Conservation (phyloP, 2,113 vertebrate genomes). For the Theristicus caerulescens region DNA sequence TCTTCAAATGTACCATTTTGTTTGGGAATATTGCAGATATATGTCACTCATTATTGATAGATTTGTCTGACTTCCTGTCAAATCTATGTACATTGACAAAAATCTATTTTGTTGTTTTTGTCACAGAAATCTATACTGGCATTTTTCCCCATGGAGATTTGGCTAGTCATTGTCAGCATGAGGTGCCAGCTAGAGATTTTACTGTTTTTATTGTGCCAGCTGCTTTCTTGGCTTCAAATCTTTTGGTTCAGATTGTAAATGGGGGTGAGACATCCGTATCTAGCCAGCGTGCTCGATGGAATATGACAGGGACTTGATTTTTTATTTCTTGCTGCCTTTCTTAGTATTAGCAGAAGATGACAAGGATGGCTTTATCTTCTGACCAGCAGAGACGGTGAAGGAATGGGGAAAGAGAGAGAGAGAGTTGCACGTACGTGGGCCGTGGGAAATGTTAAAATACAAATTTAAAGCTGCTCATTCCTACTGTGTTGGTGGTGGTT, state of each 20-base stretch:
- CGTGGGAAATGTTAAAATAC: background rate
- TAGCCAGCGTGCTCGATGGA: constrained; percentile 75
- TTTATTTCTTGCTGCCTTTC: constrained; percentile 61
- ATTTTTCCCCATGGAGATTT: constrained; percentile 79
- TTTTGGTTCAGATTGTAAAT: constrained; percentile 83
- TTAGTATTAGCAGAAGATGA: constrained; percentile 51
- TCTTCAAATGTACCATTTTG: constrained; percentile 71
- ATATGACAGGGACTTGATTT: constrained; percentile 75
- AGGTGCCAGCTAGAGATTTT: constrained; percentile 82
- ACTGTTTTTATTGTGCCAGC: constrained; percentile 83
- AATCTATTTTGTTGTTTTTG: constrained; percentile 84
- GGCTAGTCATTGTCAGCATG: constrained; percentile 79
- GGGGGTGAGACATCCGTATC: constrained; percentile 81
- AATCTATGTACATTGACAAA: constrained; percentile 83
- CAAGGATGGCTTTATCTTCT: constrained; percentile 59
- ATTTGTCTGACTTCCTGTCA: constrained; percentile 82
- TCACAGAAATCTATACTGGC: constrained; percentile 82
- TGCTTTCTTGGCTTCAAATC: constrained; percentile 81
- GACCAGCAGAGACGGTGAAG: constrained; percentile 30
- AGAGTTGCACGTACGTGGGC: fast-evolving
- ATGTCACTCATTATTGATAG: constrained; percentile 77
- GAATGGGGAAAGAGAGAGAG: background rate
- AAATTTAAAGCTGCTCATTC: background rate
- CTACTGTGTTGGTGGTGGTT: background rate
- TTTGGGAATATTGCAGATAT: constrained; percentile 76